Percentiles rank a stretch among this genome's conserved stretches.
Conservation (phyloP, 2,888 invertebrate species). For the Nomada fucata region DNA sequence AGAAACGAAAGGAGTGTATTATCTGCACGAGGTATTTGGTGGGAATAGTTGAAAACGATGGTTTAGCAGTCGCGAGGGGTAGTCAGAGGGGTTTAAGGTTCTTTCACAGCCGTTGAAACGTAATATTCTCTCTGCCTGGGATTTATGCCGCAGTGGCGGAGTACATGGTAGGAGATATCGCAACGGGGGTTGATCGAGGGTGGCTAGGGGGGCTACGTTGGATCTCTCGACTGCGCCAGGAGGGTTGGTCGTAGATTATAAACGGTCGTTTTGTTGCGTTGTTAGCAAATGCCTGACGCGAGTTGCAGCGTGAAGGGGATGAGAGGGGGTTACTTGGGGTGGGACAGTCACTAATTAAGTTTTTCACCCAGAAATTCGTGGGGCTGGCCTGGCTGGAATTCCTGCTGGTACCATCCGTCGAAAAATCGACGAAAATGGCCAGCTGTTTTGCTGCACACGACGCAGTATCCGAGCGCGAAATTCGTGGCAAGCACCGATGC, state of each 20-base stretch:
- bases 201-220: not conserved
- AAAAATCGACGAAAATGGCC: constrained; percentile 47
- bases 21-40: not conserved
- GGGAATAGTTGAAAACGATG: constrained; percentile 46
- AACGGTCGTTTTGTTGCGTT: constrained; percentile 72
- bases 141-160: constrained; percentile 67
- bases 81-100: constrained; percentile 55
- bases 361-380: constrained; percentile 58
- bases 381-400: constrained; percentile 15
- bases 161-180: constrained; percentile 38
- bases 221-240: constrained; percentile 34
- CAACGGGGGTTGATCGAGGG: constrained; percentile 13
- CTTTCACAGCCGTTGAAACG: constrained; percentile 45
- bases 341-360: constrained; percentile 66
- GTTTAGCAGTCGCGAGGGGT: constrained; percentile 22
- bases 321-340: constrained; percentile 1
- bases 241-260: constrained; percentile 64
- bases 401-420: constrained; percentile 20
- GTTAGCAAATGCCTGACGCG: constrained; percentile 67
- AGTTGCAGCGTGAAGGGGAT: not conserved
- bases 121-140: constrained; percentile 69
- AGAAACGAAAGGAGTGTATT: not conserved
- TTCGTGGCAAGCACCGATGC: constrained; percentile 8
- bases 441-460: constrained; percentile 11
- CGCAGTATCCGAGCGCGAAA: constrained; percentile 28